Base-by-base conservation (phyloP, 2,113 vertebrate genomes). In the Gallinago media region DNA sequence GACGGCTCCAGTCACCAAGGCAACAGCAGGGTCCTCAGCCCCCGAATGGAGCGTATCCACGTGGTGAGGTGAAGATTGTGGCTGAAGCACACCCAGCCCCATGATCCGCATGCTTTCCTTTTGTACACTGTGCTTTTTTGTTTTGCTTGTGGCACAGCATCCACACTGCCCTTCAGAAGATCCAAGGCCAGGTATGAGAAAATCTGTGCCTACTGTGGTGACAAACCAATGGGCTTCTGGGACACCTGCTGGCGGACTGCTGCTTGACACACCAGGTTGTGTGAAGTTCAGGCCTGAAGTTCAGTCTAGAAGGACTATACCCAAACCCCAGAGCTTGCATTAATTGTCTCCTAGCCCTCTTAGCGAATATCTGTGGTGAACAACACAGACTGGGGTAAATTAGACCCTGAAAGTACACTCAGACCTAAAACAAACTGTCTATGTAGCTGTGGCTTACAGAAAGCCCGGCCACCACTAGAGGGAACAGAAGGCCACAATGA, bases 401-500 rank as follows among this genome's bases (percentile, higher is more conserved):
- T 23, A 67, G 29, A 55, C 52, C 38, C 52, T 46, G 56, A 71
- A 85, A 75, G 27, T 13, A 67, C 18, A 32, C 44, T 91, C 73
- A 85, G 44, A 68, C 29, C 12, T 77, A 52, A 91, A 75, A 1
- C 31, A 38, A 85, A 20, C 15, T 71, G 38, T 36, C 20, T 55
- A 22, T 0, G 1, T 4, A 72, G 44, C 32, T 78, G 22, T 26
- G n/a, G 27, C 1, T 88, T 70, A 78, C 58, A 91, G 34, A 87
- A 27, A 93, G 36, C 66, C 54, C 32, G 82, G 58, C 63, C 50
- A 93, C 96, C 94, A 91, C 96, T 96, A 97, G 96, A 93, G 95
- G 93, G 93, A 96, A 96, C 94, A 97, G 93, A 94, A 95, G 94
- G 70, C 89, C 86, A 91, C 86, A 89, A 9, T 49, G 93, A 92